Evolutionary conservation across 2,888 invertebrate genomes (phyloP).

Genomic region (Merodon equestris): DNA sequence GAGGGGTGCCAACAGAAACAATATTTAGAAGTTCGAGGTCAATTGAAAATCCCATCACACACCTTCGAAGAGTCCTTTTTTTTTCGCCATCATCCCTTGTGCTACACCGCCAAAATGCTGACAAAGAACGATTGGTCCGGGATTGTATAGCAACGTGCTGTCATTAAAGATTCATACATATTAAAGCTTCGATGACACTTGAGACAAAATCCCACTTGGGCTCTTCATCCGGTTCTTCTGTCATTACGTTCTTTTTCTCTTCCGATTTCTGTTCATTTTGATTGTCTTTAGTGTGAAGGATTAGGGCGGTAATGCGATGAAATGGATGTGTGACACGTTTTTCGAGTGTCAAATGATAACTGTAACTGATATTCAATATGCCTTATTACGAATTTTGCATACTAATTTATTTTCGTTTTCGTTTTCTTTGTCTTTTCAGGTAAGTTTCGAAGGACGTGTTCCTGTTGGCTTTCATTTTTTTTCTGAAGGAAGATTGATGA

Average conservation of each 20-base stretch:
- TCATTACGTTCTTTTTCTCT: too few relatives aligned
- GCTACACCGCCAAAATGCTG: too few relatives aligned
- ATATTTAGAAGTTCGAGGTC: slow-evolving; percentile 16
- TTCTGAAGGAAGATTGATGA: slow-evolving; percentile 18
- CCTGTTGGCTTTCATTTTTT: neutral
- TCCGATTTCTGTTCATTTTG: slow-evolving; percentile 3
- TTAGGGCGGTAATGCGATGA: slow-evolving; percentile 53
- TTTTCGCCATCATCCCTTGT: too few relatives aligned
- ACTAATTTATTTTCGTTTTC: slow-evolving; percentile 7
- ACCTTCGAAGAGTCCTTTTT: slow-evolving; percentile 37
- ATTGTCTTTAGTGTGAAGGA: slow-evolving; percentile 14
- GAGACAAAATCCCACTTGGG: neutral
- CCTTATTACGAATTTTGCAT: slow-evolving; percentile 44
- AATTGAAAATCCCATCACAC: too few relatives aligned
- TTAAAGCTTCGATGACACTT: slow-evolving; percentile 57
- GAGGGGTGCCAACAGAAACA: slow-evolving; percentile 40
- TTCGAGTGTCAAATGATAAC: slow-evolving; percentile 21
- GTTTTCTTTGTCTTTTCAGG: slow-evolving; percentile 34
- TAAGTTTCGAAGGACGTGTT: slow-evolving; percentile 27
- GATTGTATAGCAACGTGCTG: slow-evolving; percentile 8
- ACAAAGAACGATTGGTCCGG: too few relatives aligned
- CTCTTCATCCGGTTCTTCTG: slow-evolving; percentile 15
- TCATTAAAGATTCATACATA: slow-evolving; percentile 63
- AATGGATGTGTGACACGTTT: slow-evolving; percentile 46
- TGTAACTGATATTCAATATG: slow-evolving; percentile 38